These are phyloP conservation scores for Eupithecia vulgata DNA, from an alignment of 2,888 invertebrate species.

Conservation along the genomic window DNA sequence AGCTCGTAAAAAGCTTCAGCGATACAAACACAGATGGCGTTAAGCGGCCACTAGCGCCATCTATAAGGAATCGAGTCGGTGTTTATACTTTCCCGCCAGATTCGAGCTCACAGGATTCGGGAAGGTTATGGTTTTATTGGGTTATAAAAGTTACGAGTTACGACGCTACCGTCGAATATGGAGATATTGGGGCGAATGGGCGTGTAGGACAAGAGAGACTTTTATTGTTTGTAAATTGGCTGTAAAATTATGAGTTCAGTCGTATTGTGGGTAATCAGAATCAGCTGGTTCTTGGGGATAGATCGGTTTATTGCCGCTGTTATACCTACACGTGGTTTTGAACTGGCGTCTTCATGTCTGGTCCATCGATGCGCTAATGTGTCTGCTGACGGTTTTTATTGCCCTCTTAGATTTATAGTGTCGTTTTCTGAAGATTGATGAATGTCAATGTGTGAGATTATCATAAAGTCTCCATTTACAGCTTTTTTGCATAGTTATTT, in stretches of 20 bases:
- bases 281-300: conserved; percentile 80
- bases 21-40: conserved; percentile 76
- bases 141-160: conserved; percentile 82
- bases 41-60: conserved; percentile 65
- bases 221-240: conserved; percentile 85
- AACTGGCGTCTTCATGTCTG: conserved; percentile 64
- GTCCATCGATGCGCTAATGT: conserved; percentile 56
- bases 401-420: conserved; percentile 39
- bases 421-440: conserved; percentile 42
- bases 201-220: conserved; percentile 81
- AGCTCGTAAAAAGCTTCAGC: conserved; percentile 77
- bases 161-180: conserved; percentile 75
- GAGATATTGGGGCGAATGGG: conserved; percentile 81
- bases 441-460: conserved; percentile 32
- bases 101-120: conserved; percentile 48
- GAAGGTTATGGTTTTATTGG: conserved; percentile 79
- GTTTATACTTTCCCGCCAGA: conserved; percentile 51
- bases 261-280: conserved; percentile 81
- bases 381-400: conserved; percentile 48
- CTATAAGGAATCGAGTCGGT: conserved; percentile 59
- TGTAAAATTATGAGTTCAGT: conserved; percentile 83
- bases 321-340: conserved; percentile 64
- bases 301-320: conserved; percentile 77
- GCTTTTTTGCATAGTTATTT: background rate
- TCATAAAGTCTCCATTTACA: conserved; percentile 33